A percentile compares a stretch with the other conserved stretches of the same genome.
These are phyloP conservation scores for Strigamia transsilvanica DNA, from an alignment of 2,888 invertebrate genomes.

Conservation along the genomic window DNA sequence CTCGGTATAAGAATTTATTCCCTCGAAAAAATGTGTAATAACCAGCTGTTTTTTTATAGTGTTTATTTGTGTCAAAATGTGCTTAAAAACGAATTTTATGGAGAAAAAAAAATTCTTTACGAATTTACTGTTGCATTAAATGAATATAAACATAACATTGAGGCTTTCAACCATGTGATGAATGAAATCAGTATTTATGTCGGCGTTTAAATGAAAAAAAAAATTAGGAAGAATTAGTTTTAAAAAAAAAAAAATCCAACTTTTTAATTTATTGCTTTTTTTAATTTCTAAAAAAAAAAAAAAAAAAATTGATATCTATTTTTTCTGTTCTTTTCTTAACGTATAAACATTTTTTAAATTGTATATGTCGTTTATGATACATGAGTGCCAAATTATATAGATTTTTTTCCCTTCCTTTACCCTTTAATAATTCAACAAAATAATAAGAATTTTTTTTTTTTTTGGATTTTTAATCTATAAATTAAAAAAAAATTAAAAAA, in stretches of 20 bases:
- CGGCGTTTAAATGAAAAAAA: neutral
- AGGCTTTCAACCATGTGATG: conserved; percentile 26
- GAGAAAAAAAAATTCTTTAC: conserved; percentile 5
- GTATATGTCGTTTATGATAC: conserved; percentile 24
- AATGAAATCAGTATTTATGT: conserved; percentile 20
- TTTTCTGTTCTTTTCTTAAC: conserved; percentile 2
- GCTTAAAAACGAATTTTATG: neutral
- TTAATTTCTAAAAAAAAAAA: neutral
- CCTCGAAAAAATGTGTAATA: conserved; percentile 3
- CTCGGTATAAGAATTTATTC: conserved; percentile 14
- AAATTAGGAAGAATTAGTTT: neutral
- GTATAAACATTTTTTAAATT: neutral
- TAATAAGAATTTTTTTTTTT: neutral
- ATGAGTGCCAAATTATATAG: neutral
- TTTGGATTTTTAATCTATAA: conserved; percentile 2
- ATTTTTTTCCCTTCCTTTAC: neutral
- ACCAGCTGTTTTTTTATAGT: conserved; percentile 7
- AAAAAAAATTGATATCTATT: neutral
- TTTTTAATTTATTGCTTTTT: conserved; percentile 1
- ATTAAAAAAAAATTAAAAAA: neutral
- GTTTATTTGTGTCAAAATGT: conserved; percentile 26
- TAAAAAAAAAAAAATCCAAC: neutral
- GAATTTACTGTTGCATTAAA: conserved; percentile 17
- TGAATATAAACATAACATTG: conserved; percentile 30
- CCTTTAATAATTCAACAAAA: neutral